Evolutionary conservation across 1,140 invertebrate genomes (phyloP), one percentile per base, ranked within the genome.

Genomic region (Potamilus streckersoni): DNA sequence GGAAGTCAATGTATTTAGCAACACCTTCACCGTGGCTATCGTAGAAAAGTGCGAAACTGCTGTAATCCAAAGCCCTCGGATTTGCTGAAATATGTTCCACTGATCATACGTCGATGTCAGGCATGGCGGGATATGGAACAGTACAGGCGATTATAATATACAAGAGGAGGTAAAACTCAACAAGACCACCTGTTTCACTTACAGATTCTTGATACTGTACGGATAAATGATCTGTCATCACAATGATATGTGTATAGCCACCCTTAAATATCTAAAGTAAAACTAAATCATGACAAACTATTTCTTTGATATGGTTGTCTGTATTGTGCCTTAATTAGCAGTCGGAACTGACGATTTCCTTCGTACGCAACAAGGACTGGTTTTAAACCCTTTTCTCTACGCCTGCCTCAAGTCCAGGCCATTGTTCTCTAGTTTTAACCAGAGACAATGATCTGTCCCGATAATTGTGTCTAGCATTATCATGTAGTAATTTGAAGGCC

Each of bases 281-380:
- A 5, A 66, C n/a, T 19, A 66, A 79, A 71, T 75, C 77, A 23
- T 71, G 70, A 27, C 68, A 79, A 15, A 79, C 65, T 12, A 79
- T 8, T 16, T 79, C 74, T n/a, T 61, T 3, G 74, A 63, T 17
- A 11, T 13, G 15, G 56, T 64, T 0, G 72, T 78, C 17, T 17
- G 19, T 19, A 79, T 76, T 17, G 63, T 73, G 12, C 65, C 62
- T 20, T 78, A 23, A 16, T 59, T 23, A 60, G 71, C 60, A 61
- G 3, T 63, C 12, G 13, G 20, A 15, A 59, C n/a, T 11, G 23
- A 31, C 16, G 65, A 19, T 61, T 75, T 76, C 3, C 74, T 38
- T 13, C 57, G 12, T 31, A 74, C 68, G 56, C 72, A 74, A 3
- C 63, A 14, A 31, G 20, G 17, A 68, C 72, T 68, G 13, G 5